A percentile compares a stretch with the other conserved stretches of the same genome.
Evolutionary conservation across 2,113 vertebrate genomes (phyloP).

Genomic region (Eolophus roseicapilla): DNA sequence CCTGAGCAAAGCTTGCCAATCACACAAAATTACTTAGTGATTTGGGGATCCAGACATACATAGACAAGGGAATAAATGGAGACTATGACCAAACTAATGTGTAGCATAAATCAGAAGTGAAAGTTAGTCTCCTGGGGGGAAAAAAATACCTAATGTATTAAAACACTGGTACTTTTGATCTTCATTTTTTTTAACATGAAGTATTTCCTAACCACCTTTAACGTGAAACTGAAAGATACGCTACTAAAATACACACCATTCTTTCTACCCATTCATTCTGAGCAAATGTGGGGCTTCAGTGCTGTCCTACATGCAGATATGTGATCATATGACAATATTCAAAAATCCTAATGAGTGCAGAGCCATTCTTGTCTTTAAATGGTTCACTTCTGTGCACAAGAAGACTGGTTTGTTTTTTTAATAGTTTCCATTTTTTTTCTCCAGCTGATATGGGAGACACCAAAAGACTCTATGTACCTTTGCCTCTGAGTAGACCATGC

Average conservation of each 20-base stretch:
- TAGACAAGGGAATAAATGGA: constrained; percentile 30
- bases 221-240: not conserved
- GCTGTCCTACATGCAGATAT: not conserved
- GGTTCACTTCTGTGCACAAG: not conserved
- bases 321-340: not conserved
- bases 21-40: constrained; percentile 55
- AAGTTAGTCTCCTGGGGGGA: not conserved
- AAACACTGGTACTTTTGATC: not conserved
- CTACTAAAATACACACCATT: not conserved
- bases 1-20: constrained; percentile 11
- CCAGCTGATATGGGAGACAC: not conserved
- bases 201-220: not conserved
- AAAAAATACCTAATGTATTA: not conserved
- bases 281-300: not conserved
- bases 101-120: constrained; percentile 38
- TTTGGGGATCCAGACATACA: constrained; percentile 3
- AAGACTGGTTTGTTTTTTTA: not conserved
- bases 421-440: not conserved
- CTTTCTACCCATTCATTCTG: not conserved
- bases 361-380: not conserved
- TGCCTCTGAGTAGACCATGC: not conserved
- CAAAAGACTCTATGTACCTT: not conserved
- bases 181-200: not conserved
- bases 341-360: not conserved
- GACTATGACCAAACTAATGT: not conserved